Evolutionary conservation across 2,797 vertebrate genomes (phyloP), one percentile per base, ranked within the genome.

Genomic region (Setipinna tenuifilis): DNA sequence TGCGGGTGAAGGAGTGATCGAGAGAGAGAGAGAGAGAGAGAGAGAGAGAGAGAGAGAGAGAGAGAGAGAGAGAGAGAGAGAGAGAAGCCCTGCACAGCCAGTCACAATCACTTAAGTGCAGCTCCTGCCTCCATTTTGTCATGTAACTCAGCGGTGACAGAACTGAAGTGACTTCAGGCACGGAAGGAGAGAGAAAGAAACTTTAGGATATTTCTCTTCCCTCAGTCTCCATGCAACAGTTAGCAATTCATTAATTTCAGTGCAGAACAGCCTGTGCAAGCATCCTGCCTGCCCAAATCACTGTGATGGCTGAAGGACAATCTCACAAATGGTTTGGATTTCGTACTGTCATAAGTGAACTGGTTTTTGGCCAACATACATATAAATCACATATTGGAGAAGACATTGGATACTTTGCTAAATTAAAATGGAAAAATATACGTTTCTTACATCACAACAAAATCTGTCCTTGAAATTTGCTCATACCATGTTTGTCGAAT

Each of bases 71-170:
- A 25, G 61, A 65, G 9, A 0, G 61, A 28, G 78, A 85, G 81
- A 28, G 82, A 31, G 68, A 12, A 59, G 75, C 25, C 25, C 65
- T 83, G 44, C 25, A 17, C 82, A 35, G 28, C 25, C 44, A 75
- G 68, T 35, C 3, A 83, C 78, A 78, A 6, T 4, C 44, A 59
- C 35, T 28, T 59, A 23, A 46, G 80, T 3, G 83, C 54, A 9
- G 71, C 82, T 46, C 23, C 35, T 44, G 6, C 28, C 6, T 25
- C 68, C 68, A 78, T 87, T 59, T 75, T 81, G 4, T n/a, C 23
- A 65, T 65, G 62, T 25, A 25, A 65, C 23, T 62, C 68, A 44
- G 71, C 5, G 58, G 10, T 82, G 75, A 19, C 87, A 59, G 61
- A 71, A 16, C 31, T 21, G n/a, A 54, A 10, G 5, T 19, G 41